Percentiles rank a stretch among this genome's conserved stretches.
Conservation (phyloP, 2,113 vertebrate genomes). For the Rhinopomastus cyanomelas region DNA sequence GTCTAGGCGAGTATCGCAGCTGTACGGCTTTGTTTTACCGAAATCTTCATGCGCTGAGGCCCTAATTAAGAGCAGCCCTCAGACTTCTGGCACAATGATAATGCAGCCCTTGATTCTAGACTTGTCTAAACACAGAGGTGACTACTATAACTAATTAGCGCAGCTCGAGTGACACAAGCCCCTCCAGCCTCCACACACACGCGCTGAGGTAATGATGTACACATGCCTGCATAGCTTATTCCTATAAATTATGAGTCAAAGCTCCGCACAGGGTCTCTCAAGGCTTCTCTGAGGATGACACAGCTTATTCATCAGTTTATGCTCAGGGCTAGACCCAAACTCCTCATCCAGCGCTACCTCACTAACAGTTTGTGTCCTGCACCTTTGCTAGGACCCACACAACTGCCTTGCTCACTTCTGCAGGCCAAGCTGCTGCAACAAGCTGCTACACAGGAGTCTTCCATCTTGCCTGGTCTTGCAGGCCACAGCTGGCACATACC, state of each 20-base stretch:
- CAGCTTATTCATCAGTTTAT: not conserved
- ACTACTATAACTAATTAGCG: constrained; percentile 13
- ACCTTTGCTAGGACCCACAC: not conserved
- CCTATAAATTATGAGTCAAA: constrained; percentile 11
- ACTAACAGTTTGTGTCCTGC: not conserved
- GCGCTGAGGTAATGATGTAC: not conserved
- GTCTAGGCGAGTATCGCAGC: constrained; percentile 41
- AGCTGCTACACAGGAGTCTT: not conserved
- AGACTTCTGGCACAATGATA: constrained; percentile 20
- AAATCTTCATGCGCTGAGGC: not conserved
- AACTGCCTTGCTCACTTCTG: not conserved
- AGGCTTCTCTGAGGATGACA: not conserved
- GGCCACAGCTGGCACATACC: not conserved
- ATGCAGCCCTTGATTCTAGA: constrained; percentile 25
- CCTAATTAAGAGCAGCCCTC: constrained; percentile 33
- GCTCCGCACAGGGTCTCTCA: not conserved
- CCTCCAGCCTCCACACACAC: not conserved
- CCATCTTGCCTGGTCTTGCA: not conserved
- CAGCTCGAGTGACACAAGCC: not conserved
- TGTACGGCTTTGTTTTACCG: not conserved
- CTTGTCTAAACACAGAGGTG: constrained; percentile 37
- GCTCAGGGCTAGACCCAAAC: not conserved
- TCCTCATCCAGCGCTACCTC: not conserved
- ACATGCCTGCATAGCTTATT: not conserved
- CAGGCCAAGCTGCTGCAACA: not conserved